Conservation (phyloP, 2,113 vertebrate species). For the Pan troglodytes region NHGRI_mPanTro3-v2.1_pri NC_072411.2:72990501-72991000, state of each 20-base stretch:
- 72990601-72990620: neutral
- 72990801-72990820: constrained; percentile 65
- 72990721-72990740: constrained; percentile 32
- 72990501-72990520: neutral
- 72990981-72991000: constrained; percentile 32
- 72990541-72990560: constrained; percentile 14
- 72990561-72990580: constrained; percentile 24
- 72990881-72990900: constrained; percentile 46
- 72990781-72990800: constrained; percentile 42
- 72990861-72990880: constrained; percentile 35
- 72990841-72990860: constrained; percentile 55
- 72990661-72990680: neutral
- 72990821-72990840: constrained; percentile 61
- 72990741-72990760: constrained; percentile 27
- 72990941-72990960: constrained; percentile 8
- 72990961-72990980: constrained; percentile 50
- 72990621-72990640: neutral
- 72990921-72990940: constrained; percentile 22
- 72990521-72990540: constrained; percentile 16
- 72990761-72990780: constrained; percentile 50
- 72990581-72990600: constrained; percentile 13
- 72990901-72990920: constrained; percentile 48
- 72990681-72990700: neutral
- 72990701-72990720: constrained; percentile 26
- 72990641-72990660: constrained; percentile 10